A percentile compares a stretch with the other conserved stretches of the same genome.
phyloP scores from a whole-genome alignment of 2,888 invertebrate species.

The Ectemnius continuus region DNA sequence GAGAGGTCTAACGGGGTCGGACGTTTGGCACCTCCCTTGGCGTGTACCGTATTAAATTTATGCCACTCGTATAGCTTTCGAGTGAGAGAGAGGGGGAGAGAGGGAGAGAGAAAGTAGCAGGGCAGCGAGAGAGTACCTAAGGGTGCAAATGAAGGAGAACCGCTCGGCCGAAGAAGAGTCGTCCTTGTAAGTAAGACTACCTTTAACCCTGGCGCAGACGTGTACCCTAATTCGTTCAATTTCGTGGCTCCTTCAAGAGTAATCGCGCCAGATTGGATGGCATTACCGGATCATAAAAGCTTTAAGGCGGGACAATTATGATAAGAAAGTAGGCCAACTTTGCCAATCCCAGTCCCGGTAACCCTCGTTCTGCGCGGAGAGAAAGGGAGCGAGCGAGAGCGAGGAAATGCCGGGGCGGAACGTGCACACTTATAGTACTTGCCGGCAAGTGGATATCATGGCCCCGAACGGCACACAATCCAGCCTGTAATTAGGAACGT shows the following conservation, averaged over 20 bases:
- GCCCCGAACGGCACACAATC: too few relatives aligned
- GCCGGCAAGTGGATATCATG: too few relatives aligned
- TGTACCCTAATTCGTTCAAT: slow-evolving; percentile 62
- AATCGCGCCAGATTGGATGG: slow-evolving; percentile 58
- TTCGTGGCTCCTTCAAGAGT: slow-evolving; percentile 58
- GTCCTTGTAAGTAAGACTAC: slow-evolving; percentile 10
- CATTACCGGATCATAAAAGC: slow-evolving; percentile 59
- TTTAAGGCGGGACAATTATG: slow-evolving; percentile 53
- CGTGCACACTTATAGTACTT: too few relatives aligned
- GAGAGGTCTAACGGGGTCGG: slow-evolving; percentile 66
- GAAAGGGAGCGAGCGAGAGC: too few relatives aligned
- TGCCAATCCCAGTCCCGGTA: slow-evolving; percentile 35
- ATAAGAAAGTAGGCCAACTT: slow-evolving; percentile 55
- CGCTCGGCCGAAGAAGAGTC: background rate
- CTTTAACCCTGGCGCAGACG: slow-evolving; percentile 40
- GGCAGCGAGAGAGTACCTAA: slow-evolving; percentile 20
- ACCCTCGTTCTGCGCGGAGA: background rate
- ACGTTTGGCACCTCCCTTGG: slow-evolving; percentile 71
- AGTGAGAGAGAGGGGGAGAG: slow-evolving; percentile 24
- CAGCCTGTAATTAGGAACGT: too few relatives aligned
- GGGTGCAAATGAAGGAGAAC: slow-evolving; percentile 45
- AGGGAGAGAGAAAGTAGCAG: slow-evolving; percentile 15
- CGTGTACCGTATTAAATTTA: slow-evolving; percentile 72
- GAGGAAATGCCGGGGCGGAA: too few relatives aligned
- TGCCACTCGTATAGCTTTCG: slow-evolving; percentile 65